phyloP scores from a whole-genome alignment of 2,113 vertebrate genomes.

The Corythornis cristatus region DNA sequence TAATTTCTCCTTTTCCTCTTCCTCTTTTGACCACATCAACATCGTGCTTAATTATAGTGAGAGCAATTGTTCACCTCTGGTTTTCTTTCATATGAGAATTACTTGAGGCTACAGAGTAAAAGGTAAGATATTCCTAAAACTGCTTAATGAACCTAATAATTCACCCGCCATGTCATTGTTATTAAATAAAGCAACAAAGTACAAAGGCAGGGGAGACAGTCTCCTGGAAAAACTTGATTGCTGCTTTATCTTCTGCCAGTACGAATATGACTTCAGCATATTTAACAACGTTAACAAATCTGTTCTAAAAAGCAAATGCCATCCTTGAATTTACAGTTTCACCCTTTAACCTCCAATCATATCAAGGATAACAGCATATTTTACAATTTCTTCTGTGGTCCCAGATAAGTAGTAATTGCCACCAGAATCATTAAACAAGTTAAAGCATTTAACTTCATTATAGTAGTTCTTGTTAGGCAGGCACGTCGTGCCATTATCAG shows the following conservation, averaged over 20 bases:
- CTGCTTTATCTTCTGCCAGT: conserved; percentile 26
- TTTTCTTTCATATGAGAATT: neutral
- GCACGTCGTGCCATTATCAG: conserved; percentile 39
- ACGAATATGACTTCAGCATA: neutral
- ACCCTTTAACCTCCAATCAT: conserved; percentile 51
- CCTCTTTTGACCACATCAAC: neutral
- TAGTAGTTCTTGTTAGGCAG: conserved; percentile 41
- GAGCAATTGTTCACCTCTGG: neutral
- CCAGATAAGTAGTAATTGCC: conserved; percentile 58
- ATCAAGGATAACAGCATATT: conserved; percentile 49
- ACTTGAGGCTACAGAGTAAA: neutral
- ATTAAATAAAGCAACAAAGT: neutral
- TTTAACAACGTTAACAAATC: conserved; percentile 14
- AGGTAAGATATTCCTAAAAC: neutral
- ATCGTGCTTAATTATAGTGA: neutral
- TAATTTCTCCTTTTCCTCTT: neutral
- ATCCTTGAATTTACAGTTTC: conserved; percentile 57
- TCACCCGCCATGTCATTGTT: neutral
- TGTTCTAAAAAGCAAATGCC: conserved; percentile 49
- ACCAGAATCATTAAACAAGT: conserved; percentile 65
- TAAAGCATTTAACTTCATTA: conserved; percentile 69
- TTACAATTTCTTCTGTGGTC: conserved; percentile 36
- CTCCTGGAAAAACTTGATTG: neutral
- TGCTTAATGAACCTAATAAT: neutral
- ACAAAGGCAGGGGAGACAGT: neutral